Base-by-base conservation (phyloP, 2,888 invertebrate species). In the Agapostemon virescens region DNA sequence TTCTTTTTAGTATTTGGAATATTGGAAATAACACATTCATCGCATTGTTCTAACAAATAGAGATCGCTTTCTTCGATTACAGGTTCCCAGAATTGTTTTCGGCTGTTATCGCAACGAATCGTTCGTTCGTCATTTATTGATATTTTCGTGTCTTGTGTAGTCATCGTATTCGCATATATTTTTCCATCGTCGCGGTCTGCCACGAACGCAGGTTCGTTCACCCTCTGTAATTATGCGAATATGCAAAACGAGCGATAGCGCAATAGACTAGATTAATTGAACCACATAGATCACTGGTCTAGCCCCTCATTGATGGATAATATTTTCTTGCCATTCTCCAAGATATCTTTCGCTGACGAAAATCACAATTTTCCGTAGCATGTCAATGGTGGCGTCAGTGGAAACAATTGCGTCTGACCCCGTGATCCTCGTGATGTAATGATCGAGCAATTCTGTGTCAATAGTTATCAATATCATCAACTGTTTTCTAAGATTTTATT, bases 241-340 rank as follows among this genome's bases (percentile, higher is more conserved):
- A 82, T 79, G 82, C 84, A 81, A 83, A 81, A 76, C 83, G 79
- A 64, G 74, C 74, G 87, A 87, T 87, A 87, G 69, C 85, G 84
- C 79, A 61, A 69, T 84, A 88, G 88, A 89, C 88, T 78, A 88
- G 82, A 88, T 89, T 84, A 85, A 89, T 89, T 86, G 86, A 64
- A 61, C 71, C 58, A 79, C 75, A 81, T 85, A 82, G 84, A 87
- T 84, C 84, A 85, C 38, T 52, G 30, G 20, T 36, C 55, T 61
- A 40, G 52, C 70, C 70, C 79, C 68, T 64, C 74, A 79, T 79
- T 38, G 77, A 74, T 69, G 49, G 38, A 61, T 33, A 64, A 78
- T 78, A 84, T 85, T 77, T 86, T 74, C 67, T 33, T 49, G 49
- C 52, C 69, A 36, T 67, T 76, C 76, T 33, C 45, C 33, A 30